Percentiles rank a stretch among this genome's conserved stretches.
These are phyloP conservation scores for Drosophila mimica DNA, from an alignment of 2,888 invertebrate species.

Conservation along the genomic window DNA sequence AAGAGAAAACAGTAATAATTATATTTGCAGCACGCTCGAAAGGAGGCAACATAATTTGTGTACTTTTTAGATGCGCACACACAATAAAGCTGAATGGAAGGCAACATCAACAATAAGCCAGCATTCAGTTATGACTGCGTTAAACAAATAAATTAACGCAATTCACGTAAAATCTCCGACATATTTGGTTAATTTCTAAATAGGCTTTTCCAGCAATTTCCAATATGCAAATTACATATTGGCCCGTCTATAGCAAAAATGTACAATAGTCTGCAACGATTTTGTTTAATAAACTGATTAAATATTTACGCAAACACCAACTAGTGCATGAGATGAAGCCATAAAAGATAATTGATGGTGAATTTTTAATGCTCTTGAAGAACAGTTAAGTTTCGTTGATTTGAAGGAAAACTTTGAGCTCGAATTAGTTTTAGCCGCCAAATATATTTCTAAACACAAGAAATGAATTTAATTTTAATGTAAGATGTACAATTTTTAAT, in stretches of 20 bases:
- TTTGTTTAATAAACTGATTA: constrained; percentile 67
- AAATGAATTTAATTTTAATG: too few relatives aligned
- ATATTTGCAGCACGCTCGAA: constrained; percentile 37
- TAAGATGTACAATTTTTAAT: background rate
- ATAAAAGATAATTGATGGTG: background rate
- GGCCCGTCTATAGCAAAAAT: constrained; percentile 10
- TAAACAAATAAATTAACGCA: constrained; percentile 72
- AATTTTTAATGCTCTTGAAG: constrained; percentile 6
- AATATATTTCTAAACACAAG: rapidly evolving
- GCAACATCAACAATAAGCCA: constrained; percentile 42
- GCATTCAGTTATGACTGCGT: constrained; percentile 26
- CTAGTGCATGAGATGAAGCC: background rate
- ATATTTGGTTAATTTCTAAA: constrained; percentile 72
- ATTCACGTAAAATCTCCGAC: constrained; percentile 60
- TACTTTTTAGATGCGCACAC: constrained; percentile 24
- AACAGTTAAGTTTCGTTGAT: background rate
- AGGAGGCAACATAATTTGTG: constrained; percentile 48
- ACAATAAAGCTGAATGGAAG: background rate
- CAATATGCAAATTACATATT: constrained; percentile 65
- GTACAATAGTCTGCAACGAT: constrained; percentile 44
- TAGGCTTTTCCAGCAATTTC: constrained; percentile 25
- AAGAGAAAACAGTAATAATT: constrained; percentile 31
- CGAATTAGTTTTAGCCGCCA: background rate
- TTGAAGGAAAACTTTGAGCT: background rate
- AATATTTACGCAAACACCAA: constrained; percentile 58